Base-by-base conservation (phyloP, 2,888 invertebrate genomes). In the Apeira syringaria region DNA sequence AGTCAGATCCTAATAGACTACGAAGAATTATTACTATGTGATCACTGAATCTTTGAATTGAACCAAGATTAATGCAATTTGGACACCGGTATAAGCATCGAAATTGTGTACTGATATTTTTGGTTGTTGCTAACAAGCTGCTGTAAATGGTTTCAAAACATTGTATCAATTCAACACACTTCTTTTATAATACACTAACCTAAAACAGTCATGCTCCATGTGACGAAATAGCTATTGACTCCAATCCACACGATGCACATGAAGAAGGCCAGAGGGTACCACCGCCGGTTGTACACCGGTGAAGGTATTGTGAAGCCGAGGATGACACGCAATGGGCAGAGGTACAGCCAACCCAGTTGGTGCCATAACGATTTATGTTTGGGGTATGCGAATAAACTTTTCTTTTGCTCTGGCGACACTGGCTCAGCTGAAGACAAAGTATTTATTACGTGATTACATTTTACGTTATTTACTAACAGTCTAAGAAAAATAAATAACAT, bases 201-300 rank as follows among this genome's bases (percentile, higher is more conserved):
- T 53, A 97, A 93, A 2, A 95, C 91, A 17, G 96, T 94, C 74
- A 98, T 94, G 94, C 97, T 96, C 98, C 98, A 98, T 0, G 98
- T 95, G 13, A 97, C 95, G 37, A 97, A 62, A 69, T 97, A 98
- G 0, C 98, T 96, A 53, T 96, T 94, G 1, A 89, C 75, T 1
- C 96, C 98, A 50, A 98, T 96, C 93, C 96, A 97, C 1, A 96
- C 74, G 13, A 97, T 93, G 68, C 97, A 97, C 93, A 97, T 94
- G 8, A 96, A 52, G 71, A 98, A 98, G 0, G 97, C 93, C 0
- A 95, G 25, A 0, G 96, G 94, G 70, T 95, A 97, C 50, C 92
- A 80, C 33, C 81, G 91, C 10, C 91, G 91, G 62, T 91, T 84
- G 2, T 80, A 88, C 32, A 90, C 76, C 0, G 94, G 92, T 63